Conservation (phyloP, 2,797 vertebrate species). For the Pseudochirops corinnae region DNA sequence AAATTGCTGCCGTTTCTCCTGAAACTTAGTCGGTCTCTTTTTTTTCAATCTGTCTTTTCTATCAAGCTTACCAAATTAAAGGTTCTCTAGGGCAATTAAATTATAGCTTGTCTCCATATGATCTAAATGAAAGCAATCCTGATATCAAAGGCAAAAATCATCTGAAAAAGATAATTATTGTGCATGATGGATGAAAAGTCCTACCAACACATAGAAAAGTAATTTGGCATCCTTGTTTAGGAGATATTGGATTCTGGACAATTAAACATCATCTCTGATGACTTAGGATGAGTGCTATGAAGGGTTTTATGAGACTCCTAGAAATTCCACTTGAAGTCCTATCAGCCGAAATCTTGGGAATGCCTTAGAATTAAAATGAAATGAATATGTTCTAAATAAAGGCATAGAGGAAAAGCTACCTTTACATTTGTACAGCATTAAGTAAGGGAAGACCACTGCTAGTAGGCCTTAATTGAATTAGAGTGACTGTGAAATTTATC, state of each 20-base stretch:
- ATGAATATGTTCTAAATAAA: constrained; percentile 58
- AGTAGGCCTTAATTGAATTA: constrained; percentile 37
- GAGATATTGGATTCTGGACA: constrained; percentile 71
- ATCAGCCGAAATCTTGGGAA: constrained; percentile 68
- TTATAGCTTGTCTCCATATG: constrained; percentile 72
- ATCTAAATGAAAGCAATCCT: constrained; percentile 65
- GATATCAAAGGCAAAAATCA: constrained; percentile 74
- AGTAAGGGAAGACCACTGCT: neutral
- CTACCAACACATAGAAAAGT: constrained; percentile 51
- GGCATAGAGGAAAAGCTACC: constrained; percentile 16
- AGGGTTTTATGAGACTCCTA: constrained; percentile 55
- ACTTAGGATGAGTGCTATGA: constrained; percentile 56
- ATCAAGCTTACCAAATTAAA: constrained; percentile 64
- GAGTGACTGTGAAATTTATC: neutral
- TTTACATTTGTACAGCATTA: neutral
- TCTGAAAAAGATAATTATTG: constrained; percentile 64
- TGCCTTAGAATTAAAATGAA: constrained; percentile 61
- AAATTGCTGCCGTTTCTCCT: neutral
- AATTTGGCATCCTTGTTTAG: constrained; percentile 44
- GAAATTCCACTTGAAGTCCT: constrained; percentile 65
- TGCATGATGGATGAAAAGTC: constrained; percentile 63
- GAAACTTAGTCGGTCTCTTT: constrained; percentile 27
- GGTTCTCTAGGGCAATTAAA: constrained; percentile 77
- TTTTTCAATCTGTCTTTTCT: constrained; percentile 59
- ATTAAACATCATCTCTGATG: constrained; percentile 53